Evolutionary conservation across 2,888 invertebrate species (phyloP).

Genomic region (Hirtodrosophila cameraria): DNA sequence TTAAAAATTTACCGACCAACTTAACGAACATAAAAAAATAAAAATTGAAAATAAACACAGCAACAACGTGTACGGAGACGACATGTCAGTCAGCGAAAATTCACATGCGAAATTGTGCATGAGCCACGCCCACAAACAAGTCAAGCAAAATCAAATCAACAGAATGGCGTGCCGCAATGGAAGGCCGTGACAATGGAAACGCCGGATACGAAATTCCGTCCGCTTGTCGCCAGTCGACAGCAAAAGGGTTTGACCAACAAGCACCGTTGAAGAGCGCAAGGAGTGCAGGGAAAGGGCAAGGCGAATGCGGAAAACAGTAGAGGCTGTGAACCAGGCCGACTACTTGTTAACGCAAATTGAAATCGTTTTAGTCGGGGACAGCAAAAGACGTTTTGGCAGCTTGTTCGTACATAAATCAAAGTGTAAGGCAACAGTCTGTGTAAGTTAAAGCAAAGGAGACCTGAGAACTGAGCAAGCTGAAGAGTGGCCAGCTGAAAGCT

Average conservation of each 20-base stretch:
- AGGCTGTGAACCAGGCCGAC: constrained; percentile 54
- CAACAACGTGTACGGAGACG: constrained; percentile 14
- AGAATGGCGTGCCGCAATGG: constrained; percentile 61
- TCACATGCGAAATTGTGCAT: constrained; percentile 61
- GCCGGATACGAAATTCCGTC: constrained; percentile 43
- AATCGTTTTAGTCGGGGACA: constrained; percentile 58
- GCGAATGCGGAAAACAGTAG: too few relatives aligned
- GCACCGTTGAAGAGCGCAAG: too few relatives aligned
- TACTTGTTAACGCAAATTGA: constrained; percentile 66
- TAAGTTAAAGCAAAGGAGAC: neutral
- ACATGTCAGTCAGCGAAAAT: constrained; percentile 58
- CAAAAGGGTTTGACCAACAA: constrained; percentile 65
- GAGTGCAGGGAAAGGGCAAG: neutral
- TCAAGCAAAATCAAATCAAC: constrained; percentile 62
- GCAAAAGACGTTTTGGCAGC: constrained; percentile 62
- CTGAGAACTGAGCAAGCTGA: neutral
- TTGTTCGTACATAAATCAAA: constrained; percentile 69
- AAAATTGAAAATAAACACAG: constrained; percentile 4
- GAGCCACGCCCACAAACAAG: constrained; percentile 58
- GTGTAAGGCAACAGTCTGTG: constrained; percentile 30
- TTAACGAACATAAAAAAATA: constrained; percentile 17
- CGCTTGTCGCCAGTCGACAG: constrained; percentile 44
- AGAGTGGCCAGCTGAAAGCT: constrained; percentile 30
- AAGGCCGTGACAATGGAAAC: constrained; percentile 52
- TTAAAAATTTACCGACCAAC: constrained; percentile 68